These are phyloP conservation scores for Zaprionus camerounensis DNA, from an alignment of 1,140 invertebrate genomes.

Conservation along the genomic window DNA sequence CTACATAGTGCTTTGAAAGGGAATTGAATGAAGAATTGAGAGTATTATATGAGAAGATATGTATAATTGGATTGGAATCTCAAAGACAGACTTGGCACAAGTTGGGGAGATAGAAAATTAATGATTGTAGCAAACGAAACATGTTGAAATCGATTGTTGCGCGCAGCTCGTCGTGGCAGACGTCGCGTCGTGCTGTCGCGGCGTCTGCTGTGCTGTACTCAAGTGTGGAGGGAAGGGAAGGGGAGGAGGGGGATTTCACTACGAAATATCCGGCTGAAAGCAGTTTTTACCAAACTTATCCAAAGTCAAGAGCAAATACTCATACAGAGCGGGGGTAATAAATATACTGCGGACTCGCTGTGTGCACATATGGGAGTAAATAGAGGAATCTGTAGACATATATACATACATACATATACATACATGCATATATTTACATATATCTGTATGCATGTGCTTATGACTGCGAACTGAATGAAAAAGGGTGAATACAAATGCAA, in stretches of 20 bases:
- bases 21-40: too few relatives aligned
- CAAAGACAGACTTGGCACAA: not conserved
- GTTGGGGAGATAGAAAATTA: slow-evolving; percentile 21
- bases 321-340: slow-evolving; percentile 27
- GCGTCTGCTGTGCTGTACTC: slow-evolving; percentile 42
- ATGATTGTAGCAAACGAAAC: slow-evolving; percentile 32
- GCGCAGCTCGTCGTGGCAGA: slow-evolving; percentile 1
- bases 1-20: too few relatives aligned
- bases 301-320: slow-evolving; percentile 75
- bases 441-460: slow-evolving; percentile 6
- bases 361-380: slow-evolving; percentile 14
- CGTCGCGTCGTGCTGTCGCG: slow-evolving; percentile 11
- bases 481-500: slow-evolving; percentile 34
- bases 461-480: slow-evolving; percentile 2
- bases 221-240: not conserved
- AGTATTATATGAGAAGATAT: too few relatives aligned
- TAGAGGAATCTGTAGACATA: slow-evolving; percentile 12
- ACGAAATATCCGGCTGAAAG: slow-evolving; percentile 76
- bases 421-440: not conserved
- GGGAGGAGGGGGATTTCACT: slow-evolving; percentile 13
- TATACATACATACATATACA: not conserved
- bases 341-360: slow-evolving; percentile 32
- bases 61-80: not conserved
- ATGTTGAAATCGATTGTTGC: slow-evolving; percentile 37
- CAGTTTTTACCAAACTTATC: slow-evolving; percentile 82